Evolutionary conservation across 2,113 vertebrate genomes (phyloP).

Genomic region (Sebastes fasciatus): DNA sequence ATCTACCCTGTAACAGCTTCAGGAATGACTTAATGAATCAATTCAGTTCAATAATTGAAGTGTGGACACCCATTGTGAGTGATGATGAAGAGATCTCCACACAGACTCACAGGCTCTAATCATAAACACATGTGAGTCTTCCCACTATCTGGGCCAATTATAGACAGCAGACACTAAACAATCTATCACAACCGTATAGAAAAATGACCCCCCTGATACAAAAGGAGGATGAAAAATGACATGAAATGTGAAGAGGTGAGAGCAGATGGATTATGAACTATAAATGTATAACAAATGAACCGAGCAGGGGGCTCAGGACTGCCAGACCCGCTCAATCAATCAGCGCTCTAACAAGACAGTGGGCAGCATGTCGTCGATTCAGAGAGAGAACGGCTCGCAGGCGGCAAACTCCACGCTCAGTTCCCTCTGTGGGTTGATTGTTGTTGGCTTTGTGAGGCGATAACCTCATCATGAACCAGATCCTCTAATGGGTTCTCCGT

Average conservation of each 20-base stretch:
- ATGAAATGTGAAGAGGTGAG: slow-evolving; percentile 61
- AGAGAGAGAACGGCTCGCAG: slow-evolving; percentile 32
- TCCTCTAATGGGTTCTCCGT: not conserved
- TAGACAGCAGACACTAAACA: slow-evolving; percentile 55
- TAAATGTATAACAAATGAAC: slow-evolving; percentile 78
- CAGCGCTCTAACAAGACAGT: slow-evolving; percentile 71
- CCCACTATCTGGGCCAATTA: slow-evolving; percentile 70
- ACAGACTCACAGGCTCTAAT: slow-evolving; percentile 51
- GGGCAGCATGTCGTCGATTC: slow-evolving; percentile 34
- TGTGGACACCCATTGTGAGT: slow-evolving; percentile 34
- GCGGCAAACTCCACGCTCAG: not conserved
- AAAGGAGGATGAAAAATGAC: slow-evolving; percentile 69
- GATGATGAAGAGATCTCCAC: slow-evolving; percentile 52
- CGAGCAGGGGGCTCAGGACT: slow-evolving; percentile 67
- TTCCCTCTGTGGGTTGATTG: slow-evolving; percentile 17
- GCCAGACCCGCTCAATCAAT: slow-evolving; percentile 73
- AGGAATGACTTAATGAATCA: slow-evolving; percentile 28
- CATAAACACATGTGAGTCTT: slow-evolving; percentile 74
- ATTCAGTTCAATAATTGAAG: not conserved
- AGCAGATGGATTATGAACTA: slow-evolving; percentile 82
- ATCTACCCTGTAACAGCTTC: not conserved
- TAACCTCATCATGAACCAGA: slow-evolving; percentile 11
- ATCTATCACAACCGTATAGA: slow-evolving; percentile 61
- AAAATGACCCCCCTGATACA: slow-evolving; percentile 62
- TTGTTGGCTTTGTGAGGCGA: slow-evolving; percentile 18